phyloP scores from a whole-genome alignment of 2,888 invertebrate species.

The Tipula confusa region DNA sequence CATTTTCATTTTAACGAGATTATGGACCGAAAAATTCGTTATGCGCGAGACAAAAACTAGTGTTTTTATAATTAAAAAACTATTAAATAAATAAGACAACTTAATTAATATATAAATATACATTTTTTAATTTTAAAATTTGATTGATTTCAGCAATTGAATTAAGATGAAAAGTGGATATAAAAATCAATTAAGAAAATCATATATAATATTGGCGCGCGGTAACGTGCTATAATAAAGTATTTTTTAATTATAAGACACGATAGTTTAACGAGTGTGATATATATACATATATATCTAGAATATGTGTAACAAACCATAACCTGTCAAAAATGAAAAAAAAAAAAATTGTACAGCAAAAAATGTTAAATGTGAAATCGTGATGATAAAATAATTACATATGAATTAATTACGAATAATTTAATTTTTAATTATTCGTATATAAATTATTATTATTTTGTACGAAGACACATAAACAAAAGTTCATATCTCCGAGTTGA shows the following conservation, averaged over 20 bases:
- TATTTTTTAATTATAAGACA: neutral
- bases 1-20: constrained; percentile 8
- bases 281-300: neutral
- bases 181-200: neutral
- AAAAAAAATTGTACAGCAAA: no score
- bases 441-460: neutral
- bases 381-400: constrained; percentile 12
- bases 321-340: neutral
- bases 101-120: neutral
- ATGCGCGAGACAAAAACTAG: neutral
- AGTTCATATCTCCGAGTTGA: neutral
- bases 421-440: constrained; percentile 6
- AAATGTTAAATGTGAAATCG: neutral
- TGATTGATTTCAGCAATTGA: constrained; percentile 9
- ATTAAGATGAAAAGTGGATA: constrained; percentile 12
- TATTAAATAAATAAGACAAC: neutral
- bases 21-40: neutral
- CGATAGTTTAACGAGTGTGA: no score
- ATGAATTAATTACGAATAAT: constrained; percentile 25
- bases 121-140: neutral
- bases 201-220: neutral
- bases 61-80: neutral
- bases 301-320: neutral
- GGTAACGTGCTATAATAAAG: neutral
- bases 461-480: neutral